Evolutionary conservation across 2,797 vertebrate species (phyloP).

Genomic region (Cynopterus sphinx): DNA sequence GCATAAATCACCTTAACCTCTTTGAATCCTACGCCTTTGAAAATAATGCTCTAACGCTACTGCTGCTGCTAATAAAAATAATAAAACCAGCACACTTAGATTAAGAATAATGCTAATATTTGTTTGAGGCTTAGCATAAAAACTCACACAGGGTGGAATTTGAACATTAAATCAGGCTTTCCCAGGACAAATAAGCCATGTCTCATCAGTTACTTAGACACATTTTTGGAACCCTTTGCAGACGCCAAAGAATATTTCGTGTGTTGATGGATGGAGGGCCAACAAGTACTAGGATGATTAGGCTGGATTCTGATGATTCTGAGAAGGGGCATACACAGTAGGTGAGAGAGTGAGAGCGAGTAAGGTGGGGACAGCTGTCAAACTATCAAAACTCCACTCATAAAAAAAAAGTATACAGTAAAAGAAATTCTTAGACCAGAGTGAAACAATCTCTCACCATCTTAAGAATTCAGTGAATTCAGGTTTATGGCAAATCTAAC

Average conservation of each 20-base stretch:
- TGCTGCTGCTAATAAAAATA: not conserved
- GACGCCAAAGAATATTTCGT: not conserved
- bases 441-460: constrained; percentile 28
- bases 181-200: not conserved
- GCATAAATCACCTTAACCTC: not conserved
- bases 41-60: not conserved
- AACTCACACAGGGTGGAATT: not conserved
- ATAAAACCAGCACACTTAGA: not conserved
- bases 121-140: not conserved
- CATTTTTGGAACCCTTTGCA: not conserved
- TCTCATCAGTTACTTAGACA: not conserved
- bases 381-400: not conserved
- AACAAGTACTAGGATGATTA: not conserved
- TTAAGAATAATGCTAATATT: not conserved
- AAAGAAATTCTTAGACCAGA: not conserved
- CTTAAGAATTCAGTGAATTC: constrained; percentile 28
- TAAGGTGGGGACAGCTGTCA: not conserved
- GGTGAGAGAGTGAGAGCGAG: not conserved
- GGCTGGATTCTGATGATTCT: not conserved
- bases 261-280: not conserved
- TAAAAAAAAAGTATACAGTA: not conserved
- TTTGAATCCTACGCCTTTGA: not conserved
- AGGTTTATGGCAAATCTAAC: constrained; percentile 55
- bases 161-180: constrained; percentile 16
- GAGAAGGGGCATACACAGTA: not conserved